Evolutionary conservation across 2,113 vertebrate genomes (phyloP).

Genomic region (Syngnathus typhle): DNA sequence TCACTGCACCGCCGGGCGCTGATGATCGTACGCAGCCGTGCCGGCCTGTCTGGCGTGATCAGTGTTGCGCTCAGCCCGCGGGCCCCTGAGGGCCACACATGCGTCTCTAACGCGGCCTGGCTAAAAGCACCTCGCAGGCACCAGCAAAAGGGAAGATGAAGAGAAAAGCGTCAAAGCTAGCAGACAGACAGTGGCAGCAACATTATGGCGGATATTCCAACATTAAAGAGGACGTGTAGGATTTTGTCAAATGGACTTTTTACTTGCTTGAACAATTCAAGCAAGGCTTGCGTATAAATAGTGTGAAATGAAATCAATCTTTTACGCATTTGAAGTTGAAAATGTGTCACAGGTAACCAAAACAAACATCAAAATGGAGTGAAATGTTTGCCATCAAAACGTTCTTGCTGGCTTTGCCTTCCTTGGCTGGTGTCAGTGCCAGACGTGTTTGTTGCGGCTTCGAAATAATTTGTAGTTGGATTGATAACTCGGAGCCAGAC

Average conservation of each 20-base stretch:
- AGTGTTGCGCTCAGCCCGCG: conserved; percentile 55
- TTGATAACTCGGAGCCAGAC: conserved; percentile 18
- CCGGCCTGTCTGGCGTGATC: conserved; percentile 63
- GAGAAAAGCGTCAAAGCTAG: conserved; percentile 45
- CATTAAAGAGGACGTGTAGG: too few relatives aligned
- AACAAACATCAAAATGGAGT: not conserved
- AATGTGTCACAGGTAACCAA: not conserved
- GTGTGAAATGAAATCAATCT: not conserved
- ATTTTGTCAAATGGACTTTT: too few relatives aligned
- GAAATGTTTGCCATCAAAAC: not conserved
- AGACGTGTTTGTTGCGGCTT: conserved; percentile 34
- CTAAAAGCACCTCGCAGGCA: conserved; percentile 64
- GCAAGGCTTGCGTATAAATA: too few relatives aligned
- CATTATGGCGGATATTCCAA: not conserved
- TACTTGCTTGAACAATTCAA: not conserved
- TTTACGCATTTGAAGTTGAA: not conserved
- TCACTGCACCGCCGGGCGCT: conserved; percentile 65
- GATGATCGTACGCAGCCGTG: conserved; percentile 67
- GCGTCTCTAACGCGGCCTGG: conserved; percentile 52
- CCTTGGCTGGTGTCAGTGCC: conserved; percentile 4
- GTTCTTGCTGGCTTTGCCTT: not conserved
- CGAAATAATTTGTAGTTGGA: conserved; percentile 44
- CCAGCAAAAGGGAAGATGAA: conserved; percentile 42
- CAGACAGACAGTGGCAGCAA: conserved; percentile 30
- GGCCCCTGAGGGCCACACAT: conserved; percentile 62